Conservation (phyloP, 2,797 vertebrate genomes). For the Sebastes aleutianus region DNA sequence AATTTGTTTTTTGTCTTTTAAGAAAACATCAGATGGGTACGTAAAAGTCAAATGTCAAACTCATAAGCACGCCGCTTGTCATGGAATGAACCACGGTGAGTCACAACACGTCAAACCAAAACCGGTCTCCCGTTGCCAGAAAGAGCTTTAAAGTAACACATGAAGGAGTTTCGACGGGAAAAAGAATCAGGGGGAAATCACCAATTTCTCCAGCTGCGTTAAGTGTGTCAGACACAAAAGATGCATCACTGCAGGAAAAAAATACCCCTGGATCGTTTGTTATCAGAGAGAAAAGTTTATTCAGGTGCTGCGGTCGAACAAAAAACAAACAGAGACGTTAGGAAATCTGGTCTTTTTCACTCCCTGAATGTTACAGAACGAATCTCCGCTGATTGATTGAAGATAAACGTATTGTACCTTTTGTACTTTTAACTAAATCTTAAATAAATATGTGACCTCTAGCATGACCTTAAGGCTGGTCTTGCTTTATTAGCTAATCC, state of each 20-base stretch:
- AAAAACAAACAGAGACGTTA: not conserved
- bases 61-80: slow-evolving; percentile 32
- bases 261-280: not conserved
- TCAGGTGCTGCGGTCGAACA: not conserved
- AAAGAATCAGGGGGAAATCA: slow-evolving; percentile 8
- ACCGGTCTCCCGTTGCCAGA: not conserved
- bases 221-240: not conserved
- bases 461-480: not conserved
- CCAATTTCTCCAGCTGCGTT: not conserved
- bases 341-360: not conserved
- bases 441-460: not conserved
- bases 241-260: slow-evolving; percentile 1
- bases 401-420: not conserved
- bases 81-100: slow-evolving; percentile 46
- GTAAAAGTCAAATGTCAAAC: slow-evolving; percentile 58
- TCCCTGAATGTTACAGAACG: not conserved
- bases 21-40: slow-evolving; percentile 50
- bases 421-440: not conserved
- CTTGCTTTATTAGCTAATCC: not conserved
- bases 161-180: not conserved
- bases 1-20: slow-evolving; percentile 48
- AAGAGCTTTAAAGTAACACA: not conserved
- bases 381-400: not conserved
- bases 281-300: not conserved
- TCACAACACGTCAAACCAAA: slow-evolving; percentile 38